Evolutionary conservation across 2,888 invertebrate genomes (phyloP).

Genomic region (Hirtodrosophila confusa): DNA sequence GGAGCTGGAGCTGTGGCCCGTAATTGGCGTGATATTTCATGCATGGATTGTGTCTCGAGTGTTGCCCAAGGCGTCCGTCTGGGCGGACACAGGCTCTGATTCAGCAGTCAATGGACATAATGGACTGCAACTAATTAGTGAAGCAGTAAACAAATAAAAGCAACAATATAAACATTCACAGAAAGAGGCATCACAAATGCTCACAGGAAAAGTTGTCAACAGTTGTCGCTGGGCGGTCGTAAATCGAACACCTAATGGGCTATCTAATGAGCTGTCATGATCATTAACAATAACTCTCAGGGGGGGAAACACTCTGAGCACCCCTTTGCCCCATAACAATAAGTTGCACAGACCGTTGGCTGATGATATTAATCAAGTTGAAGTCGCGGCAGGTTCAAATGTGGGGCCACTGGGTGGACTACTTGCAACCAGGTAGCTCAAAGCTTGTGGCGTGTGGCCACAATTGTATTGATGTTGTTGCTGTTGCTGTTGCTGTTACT

Average conservation of each 20-base stretch:
- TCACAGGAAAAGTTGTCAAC: conserved; percentile 32
- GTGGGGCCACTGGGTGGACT: conserved; percentile 48
- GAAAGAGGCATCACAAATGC: conserved; percentile 7
- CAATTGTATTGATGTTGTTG: conserved; percentile 25
- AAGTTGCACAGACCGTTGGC: conserved; percentile 10
- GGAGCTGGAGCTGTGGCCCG: conserved; percentile 32
- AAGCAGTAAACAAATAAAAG: conserved; percentile 13
- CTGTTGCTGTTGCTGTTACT: conserved; percentile 8
- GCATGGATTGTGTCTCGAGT: conserved; percentile 49
- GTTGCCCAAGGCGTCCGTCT: conserved; percentile 38
- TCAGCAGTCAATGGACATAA: conserved; percentile 31
- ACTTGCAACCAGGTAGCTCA: conserved; percentile 32
- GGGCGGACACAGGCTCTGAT: conserved; percentile 11
- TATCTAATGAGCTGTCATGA: conserved; percentile 10
- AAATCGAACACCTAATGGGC: conserved; percentile 7
- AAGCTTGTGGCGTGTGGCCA: conserved; percentile 62
- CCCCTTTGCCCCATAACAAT: conserved; percentile 7
- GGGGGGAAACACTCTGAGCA: too few relatives aligned
- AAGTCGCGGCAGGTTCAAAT: conserved; percentile 61
- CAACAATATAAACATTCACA: not conserved
- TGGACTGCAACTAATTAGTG: conserved; percentile 58
- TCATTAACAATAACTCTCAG: conserved; percentile 15
- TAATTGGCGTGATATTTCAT: conserved; percentile 75
- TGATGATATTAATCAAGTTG: conserved; percentile 70
- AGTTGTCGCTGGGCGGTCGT: conserved; percentile 32